Evolutionary conservation across 2,888 invertebrate genomes (phyloP), one percentile per base, ranked within the genome.

Genomic region (Conistra vaccinii): DNA sequence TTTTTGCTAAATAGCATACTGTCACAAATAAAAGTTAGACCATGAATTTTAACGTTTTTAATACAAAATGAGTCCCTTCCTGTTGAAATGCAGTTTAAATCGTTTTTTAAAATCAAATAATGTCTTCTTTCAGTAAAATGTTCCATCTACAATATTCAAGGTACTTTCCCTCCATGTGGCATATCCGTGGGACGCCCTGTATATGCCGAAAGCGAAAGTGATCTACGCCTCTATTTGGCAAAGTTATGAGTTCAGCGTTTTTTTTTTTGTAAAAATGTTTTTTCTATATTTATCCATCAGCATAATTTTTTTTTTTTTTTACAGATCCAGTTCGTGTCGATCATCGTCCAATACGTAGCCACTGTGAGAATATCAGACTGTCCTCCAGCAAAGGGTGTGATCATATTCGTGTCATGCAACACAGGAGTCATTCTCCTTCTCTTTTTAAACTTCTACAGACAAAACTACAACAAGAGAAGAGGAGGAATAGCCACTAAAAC

Each of bases 361-460:
- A 90, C 96, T 63, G 92, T 97, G 1, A 93, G 94, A 9, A 91
- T 95, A 14, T 97, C 97, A 74, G 97, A 97, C 2, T 97, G 97
- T 86, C 97, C 97, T 26, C 97, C 97, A 1, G 96, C 97, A 0
- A 97, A 95, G 88, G 93, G 95, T 0, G 92, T 97, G 0, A 95
- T 97, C 0, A 91, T 95, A n/a, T 97, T 97, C 85, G 95, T 97
- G 35, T 92, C 95, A 0, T 90, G 96, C 63, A 97, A 97, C 89
- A 96, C 97, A 0, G 86, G 89, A 0, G 94, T 97, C 45, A 97
- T 98, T 86, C 91, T 97, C 0, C 95, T 97, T 68, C 95, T 98
- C 32, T 98, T 98, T 89, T 92, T 97, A 6, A 97, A 97, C 83
- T 98, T 98, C 90, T 98, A 98, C 82, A 89, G 92, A n/a, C 92